These are phyloP conservation scores for Reticulitermes lucifugus DNA, from an alignment of 2,888 invertebrate species.

Conservation along the genomic window DNA sequence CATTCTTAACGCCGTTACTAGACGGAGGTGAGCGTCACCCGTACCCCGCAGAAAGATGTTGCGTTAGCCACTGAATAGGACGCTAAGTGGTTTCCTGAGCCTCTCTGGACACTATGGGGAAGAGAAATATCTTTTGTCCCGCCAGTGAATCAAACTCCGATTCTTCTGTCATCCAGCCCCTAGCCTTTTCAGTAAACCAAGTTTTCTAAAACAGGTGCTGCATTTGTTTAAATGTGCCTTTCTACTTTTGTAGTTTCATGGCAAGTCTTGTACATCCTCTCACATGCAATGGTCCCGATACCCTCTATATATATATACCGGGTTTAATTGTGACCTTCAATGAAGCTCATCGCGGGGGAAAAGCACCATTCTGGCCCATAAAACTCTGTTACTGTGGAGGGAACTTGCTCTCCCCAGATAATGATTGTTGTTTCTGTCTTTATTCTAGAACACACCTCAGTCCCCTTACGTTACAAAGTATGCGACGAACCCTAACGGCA, in stretches of 20 bases:
- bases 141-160: too few relatives aligned
- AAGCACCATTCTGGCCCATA: slow-evolving; percentile 1
- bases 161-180: too few relatives aligned
- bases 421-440: not conserved
- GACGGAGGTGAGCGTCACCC: too few relatives aligned
- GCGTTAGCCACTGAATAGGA: too few relatives aligned
- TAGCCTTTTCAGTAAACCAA: too few relatives aligned
- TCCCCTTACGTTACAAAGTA: not conserved
- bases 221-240: not conserved
- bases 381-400: not conserved
- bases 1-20: too few relatives aligned
- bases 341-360: not conserved
- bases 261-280: not conserved
- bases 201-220: too few relatives aligned
- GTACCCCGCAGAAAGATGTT: too few relatives aligned
- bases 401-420: not conserved
- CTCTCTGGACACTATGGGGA: too few relatives aligned
- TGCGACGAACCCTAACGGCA: not conserved
- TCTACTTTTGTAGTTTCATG: not conserved
- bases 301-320: not conserved
- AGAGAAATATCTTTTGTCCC: too few relatives aligned
- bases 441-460: not conserved
- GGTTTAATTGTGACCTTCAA: not conserved
- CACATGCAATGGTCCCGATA: not conserved
- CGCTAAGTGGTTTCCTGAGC: too few relatives aligned